Percentiles rank a stretch among this genome's conserved stretches.
Evolutionary conservation across 2,113 vertebrate species (phyloP).

Genomic region (Nansenia antarctica): DNA sequence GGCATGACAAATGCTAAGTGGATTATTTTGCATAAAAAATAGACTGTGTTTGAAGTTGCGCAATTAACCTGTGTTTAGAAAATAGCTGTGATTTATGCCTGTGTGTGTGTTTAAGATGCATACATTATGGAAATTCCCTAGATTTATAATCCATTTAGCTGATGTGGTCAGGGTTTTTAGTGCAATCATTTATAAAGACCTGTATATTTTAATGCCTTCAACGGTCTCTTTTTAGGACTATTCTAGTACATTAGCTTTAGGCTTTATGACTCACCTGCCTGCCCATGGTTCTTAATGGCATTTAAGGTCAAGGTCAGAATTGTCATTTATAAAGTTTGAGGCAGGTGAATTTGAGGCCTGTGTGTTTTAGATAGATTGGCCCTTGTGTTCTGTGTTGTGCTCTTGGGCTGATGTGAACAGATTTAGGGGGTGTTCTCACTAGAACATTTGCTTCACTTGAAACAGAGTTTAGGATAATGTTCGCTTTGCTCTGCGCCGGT

Average conservation of each 20-base stretch:
- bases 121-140: slow-evolving; percentile 96
- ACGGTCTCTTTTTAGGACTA: slow-evolving; percentile 82
- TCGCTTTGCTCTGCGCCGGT: too few species aligned
- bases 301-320: slow-evolving; percentile 83
- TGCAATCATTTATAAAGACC: slow-evolving; percentile 95
- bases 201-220: slow-evolving; percentile 90
- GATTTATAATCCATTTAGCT: slow-evolving; percentile 99
- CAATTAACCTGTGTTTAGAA: slow-evolving; percentile 99
- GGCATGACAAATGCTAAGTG: slow-evolving; percentile 92
- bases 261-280: slow-evolving; percentile 85
- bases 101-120: slow-evolving; percentile 91
- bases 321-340: slow-evolving; percentile 85
- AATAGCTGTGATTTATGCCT: slow-evolving; percentile 93
- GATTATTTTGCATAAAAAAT: slow-evolving; percentile 99
- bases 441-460: too few species aligned
- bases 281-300: slow-evolving; percentile 66
- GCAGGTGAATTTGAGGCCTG: slow-evolving; percentile 63
- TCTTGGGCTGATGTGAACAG: slow-evolving; percentile 32
- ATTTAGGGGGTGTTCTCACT: too few species aligned
- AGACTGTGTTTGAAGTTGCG: slow-evolving; percentile 89
- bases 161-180: slow-evolving; percentile 95
- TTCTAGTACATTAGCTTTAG: slow-evolving; percentile 86
- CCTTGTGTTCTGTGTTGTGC: slow-evolving; percentile 28
- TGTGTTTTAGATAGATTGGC: slow-evolving; percentile 46
- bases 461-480: too few species aligned